Base-by-base conservation (phyloP, 1,140 invertebrate genomes). In the Amphibalanus amphitrite region DNA sequence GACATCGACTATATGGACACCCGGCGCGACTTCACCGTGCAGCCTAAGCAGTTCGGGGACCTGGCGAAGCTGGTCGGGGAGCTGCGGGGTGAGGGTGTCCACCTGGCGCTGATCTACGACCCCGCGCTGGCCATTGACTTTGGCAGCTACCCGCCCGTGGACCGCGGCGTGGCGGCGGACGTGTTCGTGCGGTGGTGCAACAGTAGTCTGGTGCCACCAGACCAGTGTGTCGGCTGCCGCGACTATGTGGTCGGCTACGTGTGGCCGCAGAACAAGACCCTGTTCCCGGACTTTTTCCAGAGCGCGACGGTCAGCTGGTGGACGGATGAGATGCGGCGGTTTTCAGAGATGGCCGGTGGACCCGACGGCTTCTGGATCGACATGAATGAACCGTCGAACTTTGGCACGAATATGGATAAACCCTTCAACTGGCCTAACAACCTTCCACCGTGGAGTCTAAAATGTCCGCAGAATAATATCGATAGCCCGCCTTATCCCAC, bases 1-100 rank as follows among this genome's bases (percentile, higher is more conserved):
- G n/a, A n/a, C n/a, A n/a, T n/a, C 17, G 83, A 84, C 73, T 84
- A 84, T 75, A 84, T 85, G 83, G 78, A 84, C 30, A 74, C 77
- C 30, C 77, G 77, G 72, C 80, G 78, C 71, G 82, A 82, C 75
- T 84, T 84, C 75, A 85, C 84, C 6, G 47, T 59, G 47, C 13
- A 13, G 47, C 47, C 47, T 1, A 23, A 20, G 6, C 47, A 23
- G 13, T 59, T 59, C 17, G 47, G 47, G 10, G 47, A 59, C 47
- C 6, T 59, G 20, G 47, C 47, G 1, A 23, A 23, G 13, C 47
- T 59, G 6, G 47, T 59, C 10, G 20, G 20, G 6, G 47, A 59
- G 47, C 17, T 59, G 47, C 47, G 47, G 10, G 47, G 33, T 3
- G 6, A 59, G 47, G 47, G 47, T 20, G 47, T 59, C 10, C 47